Evolutionary conservation across 2,113 vertebrate species (phyloP), one percentile per base, ranked within the genome.

Genomic region (Cacatua alba): DNA sequence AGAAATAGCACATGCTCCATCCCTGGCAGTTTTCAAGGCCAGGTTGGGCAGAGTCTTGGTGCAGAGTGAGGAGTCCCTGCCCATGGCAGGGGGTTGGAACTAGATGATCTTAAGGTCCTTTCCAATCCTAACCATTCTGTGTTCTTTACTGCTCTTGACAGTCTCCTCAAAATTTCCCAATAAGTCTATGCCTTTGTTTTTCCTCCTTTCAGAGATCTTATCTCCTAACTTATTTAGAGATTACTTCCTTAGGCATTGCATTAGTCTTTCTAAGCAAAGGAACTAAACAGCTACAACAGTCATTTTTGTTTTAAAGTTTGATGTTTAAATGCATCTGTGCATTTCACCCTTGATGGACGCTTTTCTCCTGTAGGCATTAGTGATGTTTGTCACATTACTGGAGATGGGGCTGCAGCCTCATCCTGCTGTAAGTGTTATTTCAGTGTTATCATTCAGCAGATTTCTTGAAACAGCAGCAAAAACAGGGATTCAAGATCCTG

Each of bases 211-310:
- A 82, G 83, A 90, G 39, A 75, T 46, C 49, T 85, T 21, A 68
- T 62, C 74, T 95, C 48, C 65, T 88, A 75, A 82, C 26, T 87
- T 89, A 86, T 69, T 92, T 49, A 93, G 60, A 35, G 17, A 89
- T 63, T 70, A 33, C 57, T 84, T 85, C 63, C 53, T 77, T 15
- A 69, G 46, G 51, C 28, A 43, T 71, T 52, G 31, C 86, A 59
- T 91, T 89, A 71, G 69, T 70, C 64, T 76, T 90, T 72, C 74
- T 55, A 70, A 82, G 68, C 52, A 67, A 67, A 87, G 77, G 33
- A 84, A 74, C 77, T 88, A 86, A 72, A 44, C 79, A 93, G 51
- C 51, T 88, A 71, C 67, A 57, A 44, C 43, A n/a, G 35, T 31
- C 43, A 29, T 35, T 41, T 53, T 39, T n/a, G 48, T 65, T 51